phyloP scores from a whole-genome alignment of 1,140 invertebrate species.

The Drosophila rufa region DNA sequence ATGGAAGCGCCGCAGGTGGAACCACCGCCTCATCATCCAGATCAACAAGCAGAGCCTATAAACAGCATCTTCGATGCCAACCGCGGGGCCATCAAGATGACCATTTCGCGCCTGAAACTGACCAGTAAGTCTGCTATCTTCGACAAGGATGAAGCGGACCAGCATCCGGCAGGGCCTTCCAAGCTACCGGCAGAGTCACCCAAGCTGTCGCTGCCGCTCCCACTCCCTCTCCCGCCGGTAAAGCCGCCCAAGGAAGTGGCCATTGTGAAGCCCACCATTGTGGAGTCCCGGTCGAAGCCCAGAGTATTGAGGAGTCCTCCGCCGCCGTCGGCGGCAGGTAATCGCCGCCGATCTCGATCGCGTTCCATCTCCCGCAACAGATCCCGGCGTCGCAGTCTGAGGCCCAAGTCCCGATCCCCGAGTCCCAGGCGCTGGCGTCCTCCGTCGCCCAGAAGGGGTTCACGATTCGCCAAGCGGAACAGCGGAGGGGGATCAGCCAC shows the following conservation, averaged over 20 bases:
- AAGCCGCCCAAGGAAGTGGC: constrained; percentile 66
- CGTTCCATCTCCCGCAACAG: constrained; percentile 56
- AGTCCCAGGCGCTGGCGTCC: constrained; percentile 63
- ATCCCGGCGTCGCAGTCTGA: constrained; percentile 37
- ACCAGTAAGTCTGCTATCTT: constrained; percentile 74
- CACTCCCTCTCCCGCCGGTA: background rate
- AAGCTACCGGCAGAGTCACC: constrained; percentile 31
- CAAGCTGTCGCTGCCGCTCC: constrained; percentile 18
- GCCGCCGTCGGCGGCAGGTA: background rate
- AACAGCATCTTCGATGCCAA: constrained; percentile 81
- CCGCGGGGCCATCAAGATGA: constrained; percentile 79
- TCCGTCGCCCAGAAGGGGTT: constrained; percentile 43
- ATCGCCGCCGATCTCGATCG: constrained; percentile 50
- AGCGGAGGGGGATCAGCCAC: constrained; percentile 1
- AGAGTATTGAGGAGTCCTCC: constrained; percentile 33
- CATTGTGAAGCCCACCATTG: constrained; percentile 81
- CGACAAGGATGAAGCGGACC: constrained; percentile 59
- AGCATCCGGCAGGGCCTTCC: constrained; percentile 16
- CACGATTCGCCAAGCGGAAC: constrained; percentile 11
- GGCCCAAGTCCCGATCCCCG: constrained; percentile 53
- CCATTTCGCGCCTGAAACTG: constrained; percentile 73
- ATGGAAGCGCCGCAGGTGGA: background rate
- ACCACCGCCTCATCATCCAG: background rate
- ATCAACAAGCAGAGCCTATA: constrained; percentile 31
- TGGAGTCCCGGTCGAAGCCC: constrained; percentile 55